Evolutionary conservation across 2,113 vertebrate species (phyloP), one percentile per base, ranked within the genome.

Genomic region (Maylandia zebra): DNA sequence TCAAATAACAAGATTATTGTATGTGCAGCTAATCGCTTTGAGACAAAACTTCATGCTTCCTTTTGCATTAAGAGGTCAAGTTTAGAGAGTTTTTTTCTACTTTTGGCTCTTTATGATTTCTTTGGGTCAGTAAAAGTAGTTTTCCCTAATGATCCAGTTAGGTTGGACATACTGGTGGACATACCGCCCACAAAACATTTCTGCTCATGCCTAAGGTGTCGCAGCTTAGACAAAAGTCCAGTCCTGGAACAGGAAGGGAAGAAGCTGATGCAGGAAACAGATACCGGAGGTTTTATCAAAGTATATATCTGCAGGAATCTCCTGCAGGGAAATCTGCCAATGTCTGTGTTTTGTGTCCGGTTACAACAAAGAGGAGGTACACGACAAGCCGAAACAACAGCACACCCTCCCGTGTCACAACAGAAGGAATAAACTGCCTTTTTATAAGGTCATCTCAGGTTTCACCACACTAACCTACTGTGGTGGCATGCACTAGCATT

Each of bases 401-500:
- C 64, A 43, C 12, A 43, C 38, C 5, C 5, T 10, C 12, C 66
- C 1, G 2, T 43, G 36, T 10, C n/a, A 71, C 66, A 71, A 24
- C 12, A 43, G 12, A 71, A 71, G 38, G 0, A 41, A 71, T 71
- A 43, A 71, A 71, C 64, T 71, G 4, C 36, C n/a, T 69, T 43
- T 69, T 69, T 41, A 24, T 24, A 66, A 13, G 34, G 36, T 24
- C n/a, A 16, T 71, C 64, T 71, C 66, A 71, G 66, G 36, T 69
- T 41, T 69, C 64, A 69, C 34, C 66, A 24, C 38, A 71, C 36
- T 24, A 43, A 71, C n/a, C n/a, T 43, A 24, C 66, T 71, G 36
- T 71, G n/a, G 66, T 43, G 66, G 7, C 7, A 6, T 0, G n/a
- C n/a, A 24, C 66, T 16, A 43, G 66, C 0, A 16, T 43, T 71